phyloP scores from a whole-genome alignment of 1,140 invertebrate species.

The Ganaspis sp. region DNA sequence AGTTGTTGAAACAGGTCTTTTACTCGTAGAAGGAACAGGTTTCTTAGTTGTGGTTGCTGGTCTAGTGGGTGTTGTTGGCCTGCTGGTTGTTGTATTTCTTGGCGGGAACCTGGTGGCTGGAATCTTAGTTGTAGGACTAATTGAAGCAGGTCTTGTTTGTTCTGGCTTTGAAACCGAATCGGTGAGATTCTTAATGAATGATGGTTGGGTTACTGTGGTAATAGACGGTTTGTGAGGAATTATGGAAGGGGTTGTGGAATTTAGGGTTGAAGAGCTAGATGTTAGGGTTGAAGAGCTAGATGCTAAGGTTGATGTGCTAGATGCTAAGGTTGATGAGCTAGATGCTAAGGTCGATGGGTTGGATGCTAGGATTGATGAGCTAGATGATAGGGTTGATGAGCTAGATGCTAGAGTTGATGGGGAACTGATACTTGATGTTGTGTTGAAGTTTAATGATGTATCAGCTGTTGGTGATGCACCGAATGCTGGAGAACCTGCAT shows the following conservation, averaged over 20 bases:
- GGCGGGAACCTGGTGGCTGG: slow-evolving; percentile 79
- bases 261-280: neutral
- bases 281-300: neutral
- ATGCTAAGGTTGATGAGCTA: neutral
- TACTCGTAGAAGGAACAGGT: slow-evolving; percentile 28
- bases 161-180: slow-evolving; percentile 35
- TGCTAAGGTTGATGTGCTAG: neutral
- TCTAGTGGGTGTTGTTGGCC: slow-evolving; percentile 52
- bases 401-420: neutral
- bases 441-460: neutral
- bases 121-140: slow-evolving; percentile 52
- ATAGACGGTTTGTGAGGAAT: neutral
- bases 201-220: slow-evolving; percentile 53
- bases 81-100: slow-evolving; percentile 71
- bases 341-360: no score
- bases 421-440: no score
- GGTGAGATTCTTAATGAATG: slow-evolving; percentile 39
- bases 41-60: slow-evolving; percentile 33
- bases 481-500: neutral
- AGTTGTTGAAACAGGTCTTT: slow-evolving; percentile 41
- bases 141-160: slow-evolving; percentile 49
- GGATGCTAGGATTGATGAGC: no score
- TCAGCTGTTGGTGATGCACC: neutral
- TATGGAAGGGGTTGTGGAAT: neutral
- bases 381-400: neutral